Conservation (phyloP, 2,113 vertebrate species). For the Siniperca chuatsi region DNA sequence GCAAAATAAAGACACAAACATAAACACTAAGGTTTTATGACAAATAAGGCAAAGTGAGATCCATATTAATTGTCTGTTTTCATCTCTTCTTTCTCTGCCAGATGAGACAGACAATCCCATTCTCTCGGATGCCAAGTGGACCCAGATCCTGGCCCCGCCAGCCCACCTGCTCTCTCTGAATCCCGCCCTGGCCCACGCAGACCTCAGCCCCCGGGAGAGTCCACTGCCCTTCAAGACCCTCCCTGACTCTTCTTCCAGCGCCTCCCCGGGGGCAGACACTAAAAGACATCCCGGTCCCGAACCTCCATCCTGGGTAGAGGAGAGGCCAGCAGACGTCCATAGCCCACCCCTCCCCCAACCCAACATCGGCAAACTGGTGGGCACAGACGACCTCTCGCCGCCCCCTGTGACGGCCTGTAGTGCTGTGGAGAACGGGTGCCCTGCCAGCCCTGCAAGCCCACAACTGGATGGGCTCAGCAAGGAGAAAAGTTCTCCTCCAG, state of each 20-base stretch:
- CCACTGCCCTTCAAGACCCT: slow-evolving; percentile 89
- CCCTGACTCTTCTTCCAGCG: slow-evolving; percentile 78
- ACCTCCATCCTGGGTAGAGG: slow-evolving; percentile 85
- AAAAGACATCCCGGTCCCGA: slow-evolving; percentile 83
- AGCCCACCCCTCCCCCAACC: slow-evolving; percentile 83
- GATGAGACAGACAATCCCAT: slow-evolving; percentile 92
- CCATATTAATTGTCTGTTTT: neutral
- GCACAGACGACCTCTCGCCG: slow-evolving; percentile 70
- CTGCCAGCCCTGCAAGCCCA: slow-evolving; percentile 58
- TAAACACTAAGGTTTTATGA: neutral
- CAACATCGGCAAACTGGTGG: slow-evolving; percentile 86
- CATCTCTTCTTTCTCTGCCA: slow-evolving; percentile 70
- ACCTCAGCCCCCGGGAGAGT: slow-evolving; percentile 86
- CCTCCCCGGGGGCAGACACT: slow-evolving; percentile 75
- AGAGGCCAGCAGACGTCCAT: slow-evolving; percentile 85
- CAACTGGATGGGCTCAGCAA: slow-evolving; percentile 46
- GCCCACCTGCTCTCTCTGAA: slow-evolving; percentile 88
- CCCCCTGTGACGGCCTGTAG: slow-evolving; percentile 78
- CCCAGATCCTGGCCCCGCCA: slow-evolving; percentile 92
- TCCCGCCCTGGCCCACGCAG: slow-evolving; percentile 83
- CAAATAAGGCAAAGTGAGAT: neutral
- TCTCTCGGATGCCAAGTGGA: slow-evolving; percentile 94
- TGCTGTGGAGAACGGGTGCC: slow-evolving; percentile 76
- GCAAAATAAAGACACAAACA: neutral
- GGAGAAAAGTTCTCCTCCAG: slow-evolving; percentile 25